Evolutionary conservation across 2,113 vertebrate species (phyloP), one percentile per base, ranked within the genome.

Genomic region (Galbula dea): DNA sequence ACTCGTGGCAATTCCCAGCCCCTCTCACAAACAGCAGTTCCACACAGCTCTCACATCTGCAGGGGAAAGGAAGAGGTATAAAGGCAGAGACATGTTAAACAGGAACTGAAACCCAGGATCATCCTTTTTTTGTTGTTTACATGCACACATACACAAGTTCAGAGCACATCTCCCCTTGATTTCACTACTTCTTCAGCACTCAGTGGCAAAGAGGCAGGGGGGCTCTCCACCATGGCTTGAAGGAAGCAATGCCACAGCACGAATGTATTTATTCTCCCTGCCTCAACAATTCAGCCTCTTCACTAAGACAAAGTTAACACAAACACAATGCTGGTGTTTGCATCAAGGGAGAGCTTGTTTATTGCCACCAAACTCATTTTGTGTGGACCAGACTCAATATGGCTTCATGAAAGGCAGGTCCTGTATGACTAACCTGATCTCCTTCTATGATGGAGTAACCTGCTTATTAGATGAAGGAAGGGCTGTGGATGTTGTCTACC

Each of bases 21-120:
- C 99, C 99, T n/a, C 99, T 98, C 77, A 98, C 98, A 91, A 99
- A 99, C 45, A 99, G 97, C 97, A 99, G 98, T 71, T 99, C 99
- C 93, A 99, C 99, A 11, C 99, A 99, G 90, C 98, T 99, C 98
- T 99, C 99, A 5, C 99, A 99, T 87, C 99, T 99, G 67, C 6
- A 29, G 67, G 43, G 72, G 9, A 82, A 34, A 86, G 18, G 34
- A 62, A 57, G 16, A 24, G 34, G 41, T 21, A 39, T 12, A 62
- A 77, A 80, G n/a, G 52, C 73, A 92, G 12, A 18, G 6, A 26
- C 10, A 34, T 2, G 12, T 81, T 66, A 59, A 63, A 69, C 20
- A n/a, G 19, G 4, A 68, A 8, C 27, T 27, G 48, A 68, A 63
- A 62, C 22, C n/a, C 8, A 5, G 32, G 9, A 51, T 0, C 17